Base-by-base conservation (phyloP, 2,797 vertebrate species). In the Gila robusta region DNA sequence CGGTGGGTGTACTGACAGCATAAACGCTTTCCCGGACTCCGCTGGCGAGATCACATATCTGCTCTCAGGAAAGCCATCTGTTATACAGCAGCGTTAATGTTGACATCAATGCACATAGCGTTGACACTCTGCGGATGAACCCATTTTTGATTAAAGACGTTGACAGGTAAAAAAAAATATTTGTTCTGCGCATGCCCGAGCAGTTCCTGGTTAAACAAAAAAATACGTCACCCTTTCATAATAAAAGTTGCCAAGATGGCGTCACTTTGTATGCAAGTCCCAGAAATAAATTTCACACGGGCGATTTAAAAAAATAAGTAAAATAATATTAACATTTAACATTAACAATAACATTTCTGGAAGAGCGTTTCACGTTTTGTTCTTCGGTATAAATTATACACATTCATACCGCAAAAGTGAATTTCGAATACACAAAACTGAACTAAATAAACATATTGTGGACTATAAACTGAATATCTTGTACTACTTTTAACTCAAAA, bases 31-130 rank as follows among this genome's bases (percentile, higher is more conserved):
- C 19, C 56, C 17, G 39, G 37, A 52, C 28, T 70, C 39, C 59
- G 59, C 78, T 76, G 69, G 11, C 44, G 44, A 86, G 41, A 74
- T 81, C 35, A 86, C 84, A 86, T 86, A 52, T 73, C 67, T 81
- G 78, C 69, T 86, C 81, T 81, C 6, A 23, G n/a, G 66, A 81
- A 52, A 66, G 11, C 67, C 78, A 52, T 81, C 44, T 52, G 32
- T 81, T 52, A 81, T 28, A 73, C 59, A 52, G 9, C 8, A n/a
- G 32, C 23, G 23, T 41, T 67, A 44, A 28, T 74, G 44, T 39
- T 81, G 70, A 72, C 54, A 52, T 80, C 69, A 39, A 47, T 66
- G 5, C 17, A 21, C n/a, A 3, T 14, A n/a, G 39, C 19, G 52
- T 12, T 49, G 32, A 66, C 32, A 80, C 70, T 79, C n/a, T 54